These are phyloP conservation scores for Slavum lentiscoides DNA, from an alignment of 2,888 invertebrate species.

Conservation along the genomic window DNA sequence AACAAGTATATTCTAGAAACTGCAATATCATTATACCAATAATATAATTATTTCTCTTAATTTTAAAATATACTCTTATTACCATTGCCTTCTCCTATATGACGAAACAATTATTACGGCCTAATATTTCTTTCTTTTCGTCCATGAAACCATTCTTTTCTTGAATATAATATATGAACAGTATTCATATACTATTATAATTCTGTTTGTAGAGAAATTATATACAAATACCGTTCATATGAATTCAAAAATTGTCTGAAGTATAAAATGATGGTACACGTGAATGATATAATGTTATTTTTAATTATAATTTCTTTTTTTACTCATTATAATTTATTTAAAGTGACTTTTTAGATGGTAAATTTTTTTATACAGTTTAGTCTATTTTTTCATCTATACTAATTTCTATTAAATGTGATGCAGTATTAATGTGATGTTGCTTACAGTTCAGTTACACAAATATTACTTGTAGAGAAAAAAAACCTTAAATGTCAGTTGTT, in stretches of 20 bases:
- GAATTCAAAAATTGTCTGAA: background rate
- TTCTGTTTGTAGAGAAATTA: background rate
- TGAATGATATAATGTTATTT: too few species aligned
- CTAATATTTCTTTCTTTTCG: background rate
- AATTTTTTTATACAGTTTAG: too few species aligned
- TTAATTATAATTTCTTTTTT: too few species aligned
- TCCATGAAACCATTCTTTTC: background rate
- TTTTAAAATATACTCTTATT: background rate
- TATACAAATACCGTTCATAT: background rate
- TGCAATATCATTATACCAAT: too few species aligned
- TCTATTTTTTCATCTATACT: too few species aligned
- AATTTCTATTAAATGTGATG: background rate
- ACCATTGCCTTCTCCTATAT: background rate
- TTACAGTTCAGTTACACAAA: background rate
- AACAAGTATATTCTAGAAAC: too few species aligned
- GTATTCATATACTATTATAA: background rate
- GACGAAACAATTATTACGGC: background rate
- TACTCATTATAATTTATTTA: too few species aligned
- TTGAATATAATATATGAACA: background rate
- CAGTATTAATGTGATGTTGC: background rate
- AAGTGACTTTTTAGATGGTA: too few species aligned
- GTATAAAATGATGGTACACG: background rate
- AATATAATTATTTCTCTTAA: too few species aligned
- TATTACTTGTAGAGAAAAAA: background rate
- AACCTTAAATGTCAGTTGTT: slow-evolving; percentile 28